Evolutionary conservation across 1,140 invertebrate species (phyloP).

Genomic region (Hyles vespertilio): DNA sequence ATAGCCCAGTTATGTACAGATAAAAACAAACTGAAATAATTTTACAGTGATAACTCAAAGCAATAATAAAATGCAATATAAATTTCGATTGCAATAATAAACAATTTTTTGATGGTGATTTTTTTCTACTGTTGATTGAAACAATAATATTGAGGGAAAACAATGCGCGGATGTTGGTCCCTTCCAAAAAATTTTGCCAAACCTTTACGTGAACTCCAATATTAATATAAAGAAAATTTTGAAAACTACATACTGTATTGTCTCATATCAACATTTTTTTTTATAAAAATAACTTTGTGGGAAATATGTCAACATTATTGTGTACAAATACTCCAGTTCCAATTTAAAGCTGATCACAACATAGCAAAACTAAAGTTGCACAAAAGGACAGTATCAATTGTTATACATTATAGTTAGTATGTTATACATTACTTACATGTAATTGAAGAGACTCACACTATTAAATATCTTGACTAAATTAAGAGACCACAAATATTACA

Average conservation of each 20-base stretch:
- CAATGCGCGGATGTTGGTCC: slow-evolving; percentile 66
- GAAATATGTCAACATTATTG: slow-evolving; percentile 62
- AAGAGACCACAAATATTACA: slow-evolving; percentile 72
- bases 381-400: slow-evolving; percentile 66
- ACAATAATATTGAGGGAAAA: slow-evolving; percentile 14
- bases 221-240: slow-evolving; percentile 52
- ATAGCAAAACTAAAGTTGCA: slow-evolving; percentile 71
- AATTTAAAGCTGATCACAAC: slow-evolving; percentile 74
- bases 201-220: slow-evolving; percentile 49
- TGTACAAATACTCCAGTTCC: slow-evolving; percentile 69
- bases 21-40: slow-evolving; percentile 29
- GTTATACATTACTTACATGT: slow-evolving; percentile 64
- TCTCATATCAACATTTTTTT: slow-evolving; percentile 66
- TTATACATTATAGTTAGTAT: slow-evolving; percentile 60
- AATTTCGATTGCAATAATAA: slow-evolving; percentile 40
- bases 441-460: slow-evolving; percentile 72
- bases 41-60: slow-evolving; percentile 47
- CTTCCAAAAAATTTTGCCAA: slow-evolving; percentile 65
- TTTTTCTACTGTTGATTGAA: slow-evolving; percentile 30
- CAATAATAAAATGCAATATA: slow-evolving; percentile 62
- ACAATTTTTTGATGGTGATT: slow-evolving; percentile 27
- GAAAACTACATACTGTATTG: slow-evolving; percentile 70
- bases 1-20: slow-evolving; percentile 60
- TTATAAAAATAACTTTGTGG: slow-evolving; percentile 73
- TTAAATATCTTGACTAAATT: slow-evolving; percentile 74